These are phyloP conservation scores for Gyrodactylus salaris DNA, from an alignment of 1,140 invertebrate species.

Conservation along the genomic window DNA sequence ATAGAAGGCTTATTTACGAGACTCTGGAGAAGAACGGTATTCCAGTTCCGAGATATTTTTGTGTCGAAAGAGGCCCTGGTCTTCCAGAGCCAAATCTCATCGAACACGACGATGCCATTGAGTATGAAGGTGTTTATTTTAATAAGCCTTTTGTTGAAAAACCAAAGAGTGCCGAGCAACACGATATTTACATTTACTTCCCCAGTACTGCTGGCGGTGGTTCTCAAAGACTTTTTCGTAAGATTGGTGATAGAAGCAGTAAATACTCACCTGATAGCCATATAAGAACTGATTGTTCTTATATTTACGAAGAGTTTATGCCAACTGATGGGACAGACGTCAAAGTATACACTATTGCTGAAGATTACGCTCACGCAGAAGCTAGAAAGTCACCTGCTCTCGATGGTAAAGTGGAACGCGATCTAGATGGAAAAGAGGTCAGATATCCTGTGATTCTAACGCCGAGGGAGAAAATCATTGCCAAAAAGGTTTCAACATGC, in stretches of 20 bases:
- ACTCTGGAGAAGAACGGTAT: constrained; percentile 72
- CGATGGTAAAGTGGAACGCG: constrained; percentile 74
- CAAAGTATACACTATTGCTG: constrained; percentile 64
- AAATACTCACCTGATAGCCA: constrained; percentile 82
- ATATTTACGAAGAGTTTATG: constrained; percentile 99
- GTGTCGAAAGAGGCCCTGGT: constrained; percentile 16
- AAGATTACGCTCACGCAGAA: constrained; percentile 94
- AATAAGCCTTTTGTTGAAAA: constrained; percentile 99
- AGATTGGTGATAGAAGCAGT: constrained; percentile 87
- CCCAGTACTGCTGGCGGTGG: constrained; percentile 80
- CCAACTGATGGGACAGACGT: constrained; percentile 85
- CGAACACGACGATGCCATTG: constrained; percentile 88
- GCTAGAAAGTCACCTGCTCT: constrained; percentile 84
- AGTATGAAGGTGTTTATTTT: constrained; percentile 58
- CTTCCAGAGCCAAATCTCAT: constrained; percentile 48
- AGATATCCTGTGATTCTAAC: constrained; percentile 85
- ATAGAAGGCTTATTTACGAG: constrained; percentile 37
- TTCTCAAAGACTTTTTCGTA: constrained; percentile 73
- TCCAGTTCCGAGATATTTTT: constrained; percentile 79
- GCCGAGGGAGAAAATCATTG: constrained; percentile 91
- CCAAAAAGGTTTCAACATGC: constrained; percentile 44
- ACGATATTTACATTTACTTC: constrained; percentile 99
- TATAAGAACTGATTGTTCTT: constrained; percentile 76
- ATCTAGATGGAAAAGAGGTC: constrained; percentile 89
- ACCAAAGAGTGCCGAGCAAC: constrained; percentile 84